Base-by-base conservation (phyloP, 2,888 invertebrate genomes). In the Galerucella nymphaeae region DNA sequence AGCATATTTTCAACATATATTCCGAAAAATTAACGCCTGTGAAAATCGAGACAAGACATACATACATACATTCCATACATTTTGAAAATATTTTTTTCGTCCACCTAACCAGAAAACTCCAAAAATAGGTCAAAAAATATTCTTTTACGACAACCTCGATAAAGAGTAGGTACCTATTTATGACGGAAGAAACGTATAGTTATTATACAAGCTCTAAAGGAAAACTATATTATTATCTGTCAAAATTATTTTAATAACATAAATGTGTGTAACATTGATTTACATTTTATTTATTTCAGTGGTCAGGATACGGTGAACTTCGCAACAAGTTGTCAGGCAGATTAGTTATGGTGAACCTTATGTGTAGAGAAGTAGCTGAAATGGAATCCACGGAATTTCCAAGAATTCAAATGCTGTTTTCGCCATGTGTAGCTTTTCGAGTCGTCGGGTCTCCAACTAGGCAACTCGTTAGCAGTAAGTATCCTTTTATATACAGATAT, bases 351-450 rank as follows among this genome's bases (percentile, higher is more conserved):
- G 93, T 95, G 13, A 91, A 93, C 76, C 87, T 96, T 71, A 90
- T 94, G 80, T 96, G 96, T 84, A 90, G 94, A 70, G 95, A 95
- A 84, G 88, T 91, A 61, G 88, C 89, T 74, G 78, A 76, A 14
- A 79, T 80, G 66, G 80, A 81, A 66, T 84, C 86, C 53, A 83
- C 86, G 3, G 77, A 80, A 9, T 77, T 84, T 55, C 85, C 85
- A 78, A 84, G 85, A 79, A 81, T 89, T 79, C 85, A 90, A 78
- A 91, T 91, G 68, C 91, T 95, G 30, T 94, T 94, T 85, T 92
- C 93, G 2, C 95, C 95, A 0, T 96, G 96, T 83, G 94, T 96
- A 62, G 94, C 95, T 4, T 96, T 96, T 82, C 89, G 96, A 77
- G 93, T 96, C 9, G 95, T 94, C 79, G 96, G 96, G 67, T 92